Evolutionary conservation across 2,113 vertebrate species (phyloP), one percentile per base, ranked within the genome.

Genomic region (Ptilonorhynchus violaceus): DNA sequence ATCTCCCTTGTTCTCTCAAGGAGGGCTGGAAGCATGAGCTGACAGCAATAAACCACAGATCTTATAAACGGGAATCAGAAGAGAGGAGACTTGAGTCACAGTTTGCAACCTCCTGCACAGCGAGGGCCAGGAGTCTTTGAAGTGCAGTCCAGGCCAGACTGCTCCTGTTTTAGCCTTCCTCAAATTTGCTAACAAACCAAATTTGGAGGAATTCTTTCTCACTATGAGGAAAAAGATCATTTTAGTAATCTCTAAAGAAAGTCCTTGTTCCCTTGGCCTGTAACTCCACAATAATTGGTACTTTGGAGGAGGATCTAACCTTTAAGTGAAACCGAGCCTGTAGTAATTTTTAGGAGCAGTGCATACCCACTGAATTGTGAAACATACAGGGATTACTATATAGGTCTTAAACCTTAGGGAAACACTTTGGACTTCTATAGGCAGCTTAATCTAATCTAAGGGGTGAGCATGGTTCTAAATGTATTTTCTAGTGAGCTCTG

Each of bases 401-500:
- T 72, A 78, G 78, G 70, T 68, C 85, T 95, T 93, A 92, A 95
- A 93, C 89, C 76, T 78, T 68, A 56, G 49, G 47, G 47, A 96
- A 92, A 89, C 84, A 59, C 86, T 93, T 84, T 67, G 89, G 63
- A 78, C 50, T 89, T 77, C 72, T 81, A 78, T 86, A 91, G 94
- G 86, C 68, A 78, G 68, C 68, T 89, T 96, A 93, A 92, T 93
- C 89, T 92, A 91, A 95, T 97, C 89, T 93, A 91, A 89, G 89
- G 73, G 64, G 64, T 87, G 72, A 78, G 37, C 75, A 67, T 79
- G 91, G 58, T 92, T 88, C 74, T 76, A 85, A 95, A 85, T 58
- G 69, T 89, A 78, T 96, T 96, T 96, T 92, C 77, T 64, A 63
- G 94, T 85, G 73, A 97, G 91, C 81, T 82, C 87, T 94, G 59